These are phyloP conservation scores for Melieria picta DNA, from an alignment of 2,888 invertebrate genomes.

Conservation along the genomic window DNA sequence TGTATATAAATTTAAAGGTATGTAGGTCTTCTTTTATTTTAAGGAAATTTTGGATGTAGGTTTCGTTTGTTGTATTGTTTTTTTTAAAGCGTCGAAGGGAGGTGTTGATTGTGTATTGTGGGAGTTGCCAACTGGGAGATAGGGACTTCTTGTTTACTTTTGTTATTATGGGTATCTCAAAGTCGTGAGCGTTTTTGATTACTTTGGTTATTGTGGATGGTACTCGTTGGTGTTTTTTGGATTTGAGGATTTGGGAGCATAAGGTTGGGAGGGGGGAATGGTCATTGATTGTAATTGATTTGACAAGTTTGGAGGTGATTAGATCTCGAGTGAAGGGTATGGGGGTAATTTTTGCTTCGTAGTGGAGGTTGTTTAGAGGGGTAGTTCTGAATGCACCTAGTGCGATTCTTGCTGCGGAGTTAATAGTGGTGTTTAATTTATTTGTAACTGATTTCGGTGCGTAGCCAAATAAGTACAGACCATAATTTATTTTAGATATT, in stretches of 20 bases:
- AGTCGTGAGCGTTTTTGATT: not conserved
- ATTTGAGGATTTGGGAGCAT: not conserved
- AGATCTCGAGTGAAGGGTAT: slow-evolving; percentile 15
- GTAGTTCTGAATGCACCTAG: slow-evolving; percentile 31
- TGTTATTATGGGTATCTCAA: not conserved
- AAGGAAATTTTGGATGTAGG: not conserved
- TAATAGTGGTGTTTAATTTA: slow-evolving; percentile 25
- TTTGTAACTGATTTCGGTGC: slow-evolving; percentile 4
- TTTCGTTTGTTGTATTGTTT: not conserved
- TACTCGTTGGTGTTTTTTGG: not conserved
- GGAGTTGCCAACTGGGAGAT: not conserved
- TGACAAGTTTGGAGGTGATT: slow-evolving; percentile 16
- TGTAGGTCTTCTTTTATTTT: not conserved
- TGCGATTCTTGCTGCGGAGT: slow-evolving; percentile 22
- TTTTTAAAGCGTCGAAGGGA: not conserved
- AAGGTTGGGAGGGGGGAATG: not conserved
- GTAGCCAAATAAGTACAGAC: slow-evolving; percentile 24
- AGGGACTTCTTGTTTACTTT: not conserved
- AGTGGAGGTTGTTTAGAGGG: slow-evolving; percentile 34
- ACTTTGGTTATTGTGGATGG: not conserved
- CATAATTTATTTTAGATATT: slow-evolving; percentile 33
- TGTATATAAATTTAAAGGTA: slow-evolving; percentile 12
- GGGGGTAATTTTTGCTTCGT: slow-evolving; percentile 20
- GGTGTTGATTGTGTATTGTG: not conserved
- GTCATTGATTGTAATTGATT: not conserved